Evolutionary conservation across 2,888 invertebrate genomes (phyloP).

Genomic region (Scaptomyza flava): DNA sequence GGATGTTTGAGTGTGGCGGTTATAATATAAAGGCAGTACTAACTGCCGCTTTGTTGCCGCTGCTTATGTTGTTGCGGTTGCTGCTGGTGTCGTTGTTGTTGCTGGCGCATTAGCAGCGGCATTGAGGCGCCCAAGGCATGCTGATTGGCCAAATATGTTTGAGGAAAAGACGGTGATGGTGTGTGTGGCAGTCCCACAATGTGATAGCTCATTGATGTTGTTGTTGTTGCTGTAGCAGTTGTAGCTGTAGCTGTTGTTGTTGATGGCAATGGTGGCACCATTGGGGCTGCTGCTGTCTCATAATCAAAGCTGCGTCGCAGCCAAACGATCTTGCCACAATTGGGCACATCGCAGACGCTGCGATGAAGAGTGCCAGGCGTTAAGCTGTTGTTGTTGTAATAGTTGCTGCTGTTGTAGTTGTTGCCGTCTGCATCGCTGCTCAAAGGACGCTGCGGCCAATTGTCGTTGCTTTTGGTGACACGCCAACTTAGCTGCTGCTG

Average conservation of each 20-base stretch:
- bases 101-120: constrained; percentile 88
- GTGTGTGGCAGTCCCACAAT: constrained; percentile 82
- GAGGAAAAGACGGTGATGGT: constrained; percentile 79
- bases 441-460: constrained; percentile 49
- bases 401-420: constrained; percentile 22
- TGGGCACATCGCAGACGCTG: constrained; percentile 80
- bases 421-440: constrained; percentile 59
- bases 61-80: constrained; percentile 28
- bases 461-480: constrained; percentile 24
- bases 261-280: constrained; percentile 51
- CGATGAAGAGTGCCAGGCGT: constrained; percentile 45
- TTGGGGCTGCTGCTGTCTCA: constrained; percentile 37
- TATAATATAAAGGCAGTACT: constrained; percentile 44
- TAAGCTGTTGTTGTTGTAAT: constrained; percentile 19
- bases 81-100: constrained; percentile 82
- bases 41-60: constrained; percentile 49
- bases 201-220: constrained; percentile 73
- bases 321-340: constrained; percentile 84
- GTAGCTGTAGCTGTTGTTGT: constrained; percentile 12
- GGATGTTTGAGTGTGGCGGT: background rate
- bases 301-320: constrained; percentile 64
- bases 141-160: constrained; percentile 82
- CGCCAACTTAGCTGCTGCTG: constrained; percentile 40
- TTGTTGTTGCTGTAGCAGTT: constrained; percentile 11
- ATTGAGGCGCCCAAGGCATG: constrained; percentile 85